Percentiles rank a stretch among this genome's conserved stretches.
Conservation (phyloP, 2,113 vertebrate species). For the Pteruthius melanotis region DNA sequence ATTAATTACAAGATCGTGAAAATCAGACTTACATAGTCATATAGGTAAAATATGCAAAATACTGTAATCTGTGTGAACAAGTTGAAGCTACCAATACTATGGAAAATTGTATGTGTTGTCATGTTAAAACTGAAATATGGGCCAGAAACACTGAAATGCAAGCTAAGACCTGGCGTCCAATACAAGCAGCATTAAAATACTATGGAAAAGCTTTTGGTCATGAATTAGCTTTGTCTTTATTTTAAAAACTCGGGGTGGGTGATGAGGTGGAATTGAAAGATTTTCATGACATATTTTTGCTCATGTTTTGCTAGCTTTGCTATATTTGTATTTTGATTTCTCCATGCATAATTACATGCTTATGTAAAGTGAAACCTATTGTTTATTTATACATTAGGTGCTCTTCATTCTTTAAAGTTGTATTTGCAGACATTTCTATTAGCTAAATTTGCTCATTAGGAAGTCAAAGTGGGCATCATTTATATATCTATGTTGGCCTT, state of each 20-base stretch:
- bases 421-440: background rate
- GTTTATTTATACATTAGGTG: background rate
- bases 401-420: background rate
- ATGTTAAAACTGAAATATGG: background rate
- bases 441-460: background rate
- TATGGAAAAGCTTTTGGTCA: background rate
- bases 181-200: background rate
- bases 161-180: background rate
- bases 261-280: background rate
- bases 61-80: background rate
- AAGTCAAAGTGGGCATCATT: background rate
- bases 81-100: background rate
- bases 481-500: background rate
- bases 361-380: background rate
- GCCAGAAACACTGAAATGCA: background rate
- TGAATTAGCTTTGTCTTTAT: background rate
- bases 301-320: background rate
- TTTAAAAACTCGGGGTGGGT: accelerated
- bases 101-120: background rate
- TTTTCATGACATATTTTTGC: background rate
- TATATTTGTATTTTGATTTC: background rate
- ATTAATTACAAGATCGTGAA: background rate
- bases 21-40: background rate
- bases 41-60: background rate
- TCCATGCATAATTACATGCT: background rate